phyloP scores from a whole-genome alignment of 1,140 invertebrate genomes.

The Drosophila novamexicana region DNA sequence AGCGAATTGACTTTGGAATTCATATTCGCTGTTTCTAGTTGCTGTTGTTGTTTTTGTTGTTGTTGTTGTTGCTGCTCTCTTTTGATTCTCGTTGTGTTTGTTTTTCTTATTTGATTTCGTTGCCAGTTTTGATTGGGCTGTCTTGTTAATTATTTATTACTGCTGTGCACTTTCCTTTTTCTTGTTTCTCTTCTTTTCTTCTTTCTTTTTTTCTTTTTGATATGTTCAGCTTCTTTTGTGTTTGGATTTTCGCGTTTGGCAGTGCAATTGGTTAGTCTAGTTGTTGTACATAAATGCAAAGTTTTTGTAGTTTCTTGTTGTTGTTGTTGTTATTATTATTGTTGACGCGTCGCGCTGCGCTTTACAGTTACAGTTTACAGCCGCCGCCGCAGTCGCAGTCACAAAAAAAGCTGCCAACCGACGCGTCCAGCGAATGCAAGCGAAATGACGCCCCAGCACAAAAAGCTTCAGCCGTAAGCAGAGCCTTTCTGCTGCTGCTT shows the following conservation, averaged over 20 bases:
- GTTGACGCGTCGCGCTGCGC: constrained; percentile 18
- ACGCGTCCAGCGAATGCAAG: constrained; percentile 77
- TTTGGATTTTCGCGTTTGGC: constrained; percentile 22
- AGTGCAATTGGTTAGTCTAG: constrained; percentile 38
- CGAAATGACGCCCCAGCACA: constrained; percentile 62
- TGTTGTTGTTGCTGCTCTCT: constrained; percentile 13
- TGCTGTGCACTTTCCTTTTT: constrained; percentile 24
- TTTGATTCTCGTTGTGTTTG: constrained; percentile 25
- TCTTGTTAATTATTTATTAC: constrained; percentile 26
- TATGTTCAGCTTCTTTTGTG: constrained; percentile 14
- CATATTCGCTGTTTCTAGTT: constrained; percentile 52
- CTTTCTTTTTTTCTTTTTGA: constrained; percentile 15
- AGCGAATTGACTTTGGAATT: constrained; percentile 84
- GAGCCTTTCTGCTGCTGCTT: constrained; percentile 39
- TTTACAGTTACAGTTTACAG: constrained; percentile 24
- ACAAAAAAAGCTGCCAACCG: constrained; percentile 65
- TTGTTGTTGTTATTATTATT: constrained; percentile 22
- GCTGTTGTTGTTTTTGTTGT: constrained; percentile 8
- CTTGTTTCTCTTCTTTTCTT: constrained; percentile 13
- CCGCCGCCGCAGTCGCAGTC: constrained; percentile 7
- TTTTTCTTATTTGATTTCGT: constrained; percentile 32
- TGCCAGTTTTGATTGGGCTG: not conserved
- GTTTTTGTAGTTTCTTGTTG: constrained; percentile 33
- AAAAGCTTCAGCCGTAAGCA: constrained; percentile 36
- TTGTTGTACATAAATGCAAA: constrained; percentile 48